A percentile compares a stretch with the other conserved stretches of the same genome.
These are phyloP conservation scores for Polymixis lichenea DNA, from an alignment of 2,888 invertebrate species.

Conservation along the genomic window DNA sequence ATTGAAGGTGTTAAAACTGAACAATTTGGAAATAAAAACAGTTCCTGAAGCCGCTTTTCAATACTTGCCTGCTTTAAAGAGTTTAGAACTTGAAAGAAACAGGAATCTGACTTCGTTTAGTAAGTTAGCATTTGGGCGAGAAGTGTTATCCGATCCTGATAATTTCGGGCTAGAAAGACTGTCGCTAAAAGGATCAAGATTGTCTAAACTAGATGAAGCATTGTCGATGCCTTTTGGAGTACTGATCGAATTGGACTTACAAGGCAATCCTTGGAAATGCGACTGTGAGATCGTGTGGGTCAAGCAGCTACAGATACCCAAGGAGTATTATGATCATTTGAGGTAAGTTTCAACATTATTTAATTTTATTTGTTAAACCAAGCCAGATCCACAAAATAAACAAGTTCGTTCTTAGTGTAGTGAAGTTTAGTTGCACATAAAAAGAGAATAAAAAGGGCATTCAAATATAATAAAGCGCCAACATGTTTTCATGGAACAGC, in stretches of 20 bases:
- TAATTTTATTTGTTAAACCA: neutral
- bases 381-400: neutral
- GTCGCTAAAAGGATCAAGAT: constrained; percentile 85
- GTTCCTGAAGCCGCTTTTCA: constrained; percentile 90
- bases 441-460: neutral
- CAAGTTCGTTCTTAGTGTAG: neutral
- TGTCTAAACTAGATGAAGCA: constrained; percentile 81
- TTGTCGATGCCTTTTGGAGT: constrained; percentile 86
- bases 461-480: neutral
- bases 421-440: neutral
- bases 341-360: constrained; percentile 77
- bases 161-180: constrained; percentile 85
- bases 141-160: constrained; percentile 81
- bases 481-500: neutral
- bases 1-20: constrained; percentile 89
- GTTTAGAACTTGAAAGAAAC: constrained; percentile 90
- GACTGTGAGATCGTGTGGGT: constrained; percentile 91
- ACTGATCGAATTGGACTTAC: constrained; percentile 86
- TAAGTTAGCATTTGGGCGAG: constrained; percentile 82
- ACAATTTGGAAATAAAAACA: constrained; percentile 89
- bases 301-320: constrained; percentile 82
- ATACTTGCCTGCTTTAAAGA: constrained; percentile 87
- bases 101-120: constrained; percentile 88
- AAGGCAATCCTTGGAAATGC: constrained; percentile 92
- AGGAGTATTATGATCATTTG: constrained; percentile 82